These are phyloP conservation scores for Notarius lentiginosus DNA, from an alignment of 2,113 vertebrate species.

Conservation along the genomic window DNA sequence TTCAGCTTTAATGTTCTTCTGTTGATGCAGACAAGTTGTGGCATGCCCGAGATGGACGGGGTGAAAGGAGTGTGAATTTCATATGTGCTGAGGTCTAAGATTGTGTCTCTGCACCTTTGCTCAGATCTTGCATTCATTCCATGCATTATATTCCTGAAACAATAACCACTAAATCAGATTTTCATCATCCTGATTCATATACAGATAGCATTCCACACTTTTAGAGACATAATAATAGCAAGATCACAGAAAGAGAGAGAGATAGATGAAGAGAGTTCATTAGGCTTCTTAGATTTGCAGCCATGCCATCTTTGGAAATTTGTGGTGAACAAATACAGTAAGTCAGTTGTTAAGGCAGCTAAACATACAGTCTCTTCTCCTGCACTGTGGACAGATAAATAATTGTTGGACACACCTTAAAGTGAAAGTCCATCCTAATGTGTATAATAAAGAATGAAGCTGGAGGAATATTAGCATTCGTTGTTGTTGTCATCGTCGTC, in stretches of 20 bases:
- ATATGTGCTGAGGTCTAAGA: background rate
- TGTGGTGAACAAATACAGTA: background rate
- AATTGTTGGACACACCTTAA: background rate
- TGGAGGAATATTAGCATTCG: background rate
- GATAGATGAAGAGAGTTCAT: background rate
- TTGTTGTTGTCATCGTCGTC: background rate
- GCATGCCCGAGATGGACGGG: slow-evolving; percentile 8
- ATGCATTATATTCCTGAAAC: background rate
- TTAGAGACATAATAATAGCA: background rate
- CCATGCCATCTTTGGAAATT: background rate
- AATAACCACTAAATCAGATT: background rate
- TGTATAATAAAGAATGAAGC: background rate
- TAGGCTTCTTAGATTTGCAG: background rate
- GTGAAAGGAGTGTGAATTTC: background rate
- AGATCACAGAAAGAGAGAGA: background rate
- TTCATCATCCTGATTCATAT: background rate
- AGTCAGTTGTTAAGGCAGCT: background rate
- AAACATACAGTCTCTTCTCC: background rate
- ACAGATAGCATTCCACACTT: background rate
- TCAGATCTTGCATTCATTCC: background rate
- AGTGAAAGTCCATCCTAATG: background rate
- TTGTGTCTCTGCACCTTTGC: background rate
- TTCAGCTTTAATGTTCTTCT: slow-evolving; percentile 52
- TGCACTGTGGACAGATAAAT: background rate
- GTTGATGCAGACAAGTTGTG: slow-evolving; percentile 46